phyloP scores from a whole-genome alignment of 2,888 invertebrate genomes.

The Tortricodes alternella region DNA sequence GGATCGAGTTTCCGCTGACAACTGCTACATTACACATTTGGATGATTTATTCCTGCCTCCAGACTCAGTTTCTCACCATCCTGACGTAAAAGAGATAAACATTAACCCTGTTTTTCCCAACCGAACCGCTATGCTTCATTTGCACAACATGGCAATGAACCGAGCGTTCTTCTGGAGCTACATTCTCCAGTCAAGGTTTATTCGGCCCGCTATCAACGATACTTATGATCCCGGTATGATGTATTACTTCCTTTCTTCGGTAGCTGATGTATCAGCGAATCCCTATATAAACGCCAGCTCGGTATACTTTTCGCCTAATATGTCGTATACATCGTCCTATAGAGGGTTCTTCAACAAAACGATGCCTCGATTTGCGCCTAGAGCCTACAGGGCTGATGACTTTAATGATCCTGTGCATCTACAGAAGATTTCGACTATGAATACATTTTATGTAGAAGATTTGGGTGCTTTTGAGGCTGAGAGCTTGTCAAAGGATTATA shows the following conservation, averaged over 20 bases:
- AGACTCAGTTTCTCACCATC: slow-evolving; percentile 94
- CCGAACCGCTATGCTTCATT: slow-evolving; percentile 94
- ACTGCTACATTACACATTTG: slow-evolving; percentile 94
- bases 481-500: slow-evolving; percentile 93
- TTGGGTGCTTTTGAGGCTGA: slow-evolving; percentile 92
- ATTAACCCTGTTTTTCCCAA: slow-evolving; percentile 97
- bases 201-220: slow-evolving; percentile 94
- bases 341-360: slow-evolving; percentile 98
- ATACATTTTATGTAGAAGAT: slow-evolving; percentile 94
- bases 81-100: slow-evolving; percentile 96
- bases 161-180: slow-evolving; percentile 98
- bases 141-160: slow-evolving; percentile 98
- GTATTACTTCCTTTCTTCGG: slow-evolving; percentile 97
- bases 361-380: slow-evolving; percentile 95
- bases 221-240: slow-evolving; percentile 99
- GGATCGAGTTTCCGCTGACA: slow-evolving; percentile 92
- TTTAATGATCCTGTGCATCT: slow-evolving; percentile 97
- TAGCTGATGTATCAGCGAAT: slow-evolving; percentile 97
- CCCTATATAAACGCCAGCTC: slow-evolving; percentile 96
- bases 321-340: slow-evolving; percentile 96
- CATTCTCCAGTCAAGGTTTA: slow-evolving; percentile 94
- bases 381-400: slow-evolving; percentile 95
- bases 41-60: slow-evolving; percentile 92
- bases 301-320: slow-evolving; percentile 96
- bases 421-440: slow-evolving; percentile 96